These are phyloP conservation scores for Lasioglossum baleicum DNA, from an alignment of 1,140 invertebrate species.

Conservation along the genomic window DNA sequence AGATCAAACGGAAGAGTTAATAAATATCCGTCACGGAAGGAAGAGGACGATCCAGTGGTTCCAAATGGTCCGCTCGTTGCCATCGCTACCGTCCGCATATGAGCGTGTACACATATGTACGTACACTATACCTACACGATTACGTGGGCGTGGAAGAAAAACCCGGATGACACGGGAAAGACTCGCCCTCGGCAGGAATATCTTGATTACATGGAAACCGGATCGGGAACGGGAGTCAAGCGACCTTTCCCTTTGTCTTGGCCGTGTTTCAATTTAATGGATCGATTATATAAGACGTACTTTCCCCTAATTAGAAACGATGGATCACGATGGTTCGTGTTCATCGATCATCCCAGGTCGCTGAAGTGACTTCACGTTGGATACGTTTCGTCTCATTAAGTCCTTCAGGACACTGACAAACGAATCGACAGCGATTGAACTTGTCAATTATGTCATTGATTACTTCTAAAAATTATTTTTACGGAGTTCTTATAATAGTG, in stretches of 20 bases:
- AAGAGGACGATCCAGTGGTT: too few species aligned
- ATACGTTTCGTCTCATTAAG: conserved; percentile 3
- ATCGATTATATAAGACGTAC: neutral
- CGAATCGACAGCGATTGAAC: too few species aligned
- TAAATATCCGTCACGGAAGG: too few species aligned
- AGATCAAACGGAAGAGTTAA: too few species aligned
- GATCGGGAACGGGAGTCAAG: conserved; percentile 1
- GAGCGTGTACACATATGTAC: neutral
- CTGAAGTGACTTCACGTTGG: neutral
- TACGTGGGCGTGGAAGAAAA: conserved; percentile 17
- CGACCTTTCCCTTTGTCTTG: neutral
- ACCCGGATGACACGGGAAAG: neutral
- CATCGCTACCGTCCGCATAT: neutral
- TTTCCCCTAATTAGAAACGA: conserved; percentile 14
- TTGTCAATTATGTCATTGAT: too few species aligned
- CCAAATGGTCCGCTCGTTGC: neutral
- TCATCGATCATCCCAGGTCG: conserved; percentile 8
- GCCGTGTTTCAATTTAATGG: neutral
- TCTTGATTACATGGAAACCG: conserved; percentile 28
- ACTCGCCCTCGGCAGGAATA: conserved; percentile 1
- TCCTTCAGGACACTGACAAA: neutral
- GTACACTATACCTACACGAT: neutral
- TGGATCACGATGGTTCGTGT: neutral
- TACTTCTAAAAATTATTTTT: too few species aligned
- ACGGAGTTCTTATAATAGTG: too few species aligned